These are phyloP conservation scores for Diphyllodes magnificus DNA, from an alignment of 2,113 vertebrate species.

Conservation along the genomic window DNA sequence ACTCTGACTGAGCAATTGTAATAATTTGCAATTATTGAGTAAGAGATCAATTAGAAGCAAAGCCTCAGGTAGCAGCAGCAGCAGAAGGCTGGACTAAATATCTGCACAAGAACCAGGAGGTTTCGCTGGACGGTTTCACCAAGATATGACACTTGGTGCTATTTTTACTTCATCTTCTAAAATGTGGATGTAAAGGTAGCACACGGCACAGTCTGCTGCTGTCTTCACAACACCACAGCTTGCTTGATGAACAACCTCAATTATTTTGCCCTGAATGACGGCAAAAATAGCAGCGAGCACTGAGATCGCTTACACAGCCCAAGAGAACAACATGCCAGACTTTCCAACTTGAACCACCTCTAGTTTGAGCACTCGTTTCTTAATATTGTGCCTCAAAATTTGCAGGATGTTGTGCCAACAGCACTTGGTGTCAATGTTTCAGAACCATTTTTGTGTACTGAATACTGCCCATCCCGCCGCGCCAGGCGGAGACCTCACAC, in stretches of 20 bases:
- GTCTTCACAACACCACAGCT: background rate
- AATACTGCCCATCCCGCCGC: fast-evolving
- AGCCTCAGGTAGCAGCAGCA: background rate
- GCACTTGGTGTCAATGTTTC: background rate
- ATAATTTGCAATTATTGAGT: background rate
- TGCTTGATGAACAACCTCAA: background rate
- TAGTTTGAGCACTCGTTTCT: background rate
- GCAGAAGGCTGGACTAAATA: background rate
- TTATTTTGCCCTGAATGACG: background rate
- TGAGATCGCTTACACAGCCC: background rate
- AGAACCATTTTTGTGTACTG: fast-evolving
- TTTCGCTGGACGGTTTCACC: background rate
- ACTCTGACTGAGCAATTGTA: background rate
- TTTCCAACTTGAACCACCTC: background rate
- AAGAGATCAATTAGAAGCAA: background rate
- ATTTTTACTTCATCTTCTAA: background rate
- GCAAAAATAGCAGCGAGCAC: background rate
- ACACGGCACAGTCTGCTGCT: background rate
- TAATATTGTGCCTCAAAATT: background rate
- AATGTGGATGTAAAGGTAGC: background rate
- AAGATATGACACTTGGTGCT: background rate
- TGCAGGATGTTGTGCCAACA: background rate
- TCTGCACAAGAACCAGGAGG: background rate
- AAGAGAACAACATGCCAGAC: fast-evolving
- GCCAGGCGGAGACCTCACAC: background rate